Evolutionary conservation across 2,888 invertebrate species (phyloP).

Genomic region (Tortricodes alternella): DNA sequence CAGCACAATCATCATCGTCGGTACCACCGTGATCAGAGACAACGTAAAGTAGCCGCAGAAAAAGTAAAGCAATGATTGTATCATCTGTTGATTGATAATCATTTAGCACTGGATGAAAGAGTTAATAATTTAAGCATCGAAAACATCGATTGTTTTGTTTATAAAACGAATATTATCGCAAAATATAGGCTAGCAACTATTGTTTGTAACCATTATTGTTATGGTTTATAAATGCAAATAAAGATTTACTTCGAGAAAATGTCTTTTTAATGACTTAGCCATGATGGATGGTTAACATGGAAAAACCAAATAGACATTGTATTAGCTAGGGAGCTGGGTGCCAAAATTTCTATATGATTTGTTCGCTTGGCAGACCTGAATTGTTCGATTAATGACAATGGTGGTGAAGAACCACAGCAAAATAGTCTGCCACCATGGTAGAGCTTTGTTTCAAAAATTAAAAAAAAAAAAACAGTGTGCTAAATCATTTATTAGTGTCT

Average conservation of each 20-base stretch:
- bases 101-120: background rate
- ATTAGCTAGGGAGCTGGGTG: no score
- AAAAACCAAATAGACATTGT: background rate
- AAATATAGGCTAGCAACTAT: background rate
- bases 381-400: no score
- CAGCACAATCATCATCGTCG: background rate
- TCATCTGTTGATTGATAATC: background rate
- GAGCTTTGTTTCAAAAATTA: no score
- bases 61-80: background rate
- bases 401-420: no score
- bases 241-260: constrained; percentile 1
- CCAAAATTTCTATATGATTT: no score
- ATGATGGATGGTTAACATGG: no score
- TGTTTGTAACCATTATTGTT: background rate
- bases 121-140: background rate
- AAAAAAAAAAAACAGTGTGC: no score
- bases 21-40: constrained; percentile 2
- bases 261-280: no score
- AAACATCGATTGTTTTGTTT: background rate
- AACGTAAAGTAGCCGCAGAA: background rate
- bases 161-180: background rate
- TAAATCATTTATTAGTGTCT: no score
- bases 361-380: no score
- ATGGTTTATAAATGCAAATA: constrained; percentile 11
- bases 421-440: no score